Evolutionary conservation across 1,140 invertebrate species (phyloP).

Genomic region (Drosophila lowei): DNA sequence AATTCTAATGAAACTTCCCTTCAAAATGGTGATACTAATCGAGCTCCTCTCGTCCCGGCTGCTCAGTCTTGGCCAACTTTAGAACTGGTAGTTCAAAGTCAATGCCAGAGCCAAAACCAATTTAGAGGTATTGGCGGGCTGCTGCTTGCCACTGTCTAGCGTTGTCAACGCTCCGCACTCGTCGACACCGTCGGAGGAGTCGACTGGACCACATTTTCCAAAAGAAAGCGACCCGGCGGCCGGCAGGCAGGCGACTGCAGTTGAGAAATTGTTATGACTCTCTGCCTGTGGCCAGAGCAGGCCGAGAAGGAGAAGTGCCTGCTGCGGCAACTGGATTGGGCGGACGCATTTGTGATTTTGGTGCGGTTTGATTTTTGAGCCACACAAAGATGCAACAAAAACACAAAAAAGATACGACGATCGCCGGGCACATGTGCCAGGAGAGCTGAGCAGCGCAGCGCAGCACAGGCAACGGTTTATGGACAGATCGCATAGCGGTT

Average conservation of each 20-base stretch:
- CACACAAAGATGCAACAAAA: slow-evolving; percentile 4
- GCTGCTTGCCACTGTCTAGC: slow-evolving; percentile 28
- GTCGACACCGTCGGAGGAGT: slow-evolving; percentile 43
- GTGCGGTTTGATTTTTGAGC: slow-evolving; percentile 65
- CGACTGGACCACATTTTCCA: slow-evolving; percentile 78
- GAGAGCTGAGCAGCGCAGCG: slow-evolving; percentile 7
- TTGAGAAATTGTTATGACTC: slow-evolving; percentile 70
- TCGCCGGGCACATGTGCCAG: neutral
- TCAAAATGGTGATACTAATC: neutral
- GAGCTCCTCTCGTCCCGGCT: slow-evolving; percentile 12
- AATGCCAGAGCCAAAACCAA: slow-evolving; percentile 47
- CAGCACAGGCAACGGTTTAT: slow-evolving; percentile 41
- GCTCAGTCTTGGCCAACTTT: slow-evolving; percentile 35
- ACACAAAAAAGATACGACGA: too few species aligned
- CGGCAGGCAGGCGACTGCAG: slow-evolving; percentile 21
- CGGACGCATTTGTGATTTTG: slow-evolving; percentile 64
- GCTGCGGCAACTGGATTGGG: slow-evolving; percentile 29
- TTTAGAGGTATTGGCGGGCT: slow-evolving; percentile 15
- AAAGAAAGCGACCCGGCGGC: slow-evolving; percentile 66
- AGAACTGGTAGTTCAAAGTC: slow-evolving; percentile 62
- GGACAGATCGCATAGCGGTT: slow-evolving; percentile 68
- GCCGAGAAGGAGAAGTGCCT: slow-evolving; percentile 1
- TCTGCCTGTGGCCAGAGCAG: slow-evolving; percentile 30
- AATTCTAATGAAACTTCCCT: too few species aligned
- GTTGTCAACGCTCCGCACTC: slow-evolving; percentile 50